Conservation (phyloP, 1,140 invertebrate species). For the Holotrichia oblita region DNA sequence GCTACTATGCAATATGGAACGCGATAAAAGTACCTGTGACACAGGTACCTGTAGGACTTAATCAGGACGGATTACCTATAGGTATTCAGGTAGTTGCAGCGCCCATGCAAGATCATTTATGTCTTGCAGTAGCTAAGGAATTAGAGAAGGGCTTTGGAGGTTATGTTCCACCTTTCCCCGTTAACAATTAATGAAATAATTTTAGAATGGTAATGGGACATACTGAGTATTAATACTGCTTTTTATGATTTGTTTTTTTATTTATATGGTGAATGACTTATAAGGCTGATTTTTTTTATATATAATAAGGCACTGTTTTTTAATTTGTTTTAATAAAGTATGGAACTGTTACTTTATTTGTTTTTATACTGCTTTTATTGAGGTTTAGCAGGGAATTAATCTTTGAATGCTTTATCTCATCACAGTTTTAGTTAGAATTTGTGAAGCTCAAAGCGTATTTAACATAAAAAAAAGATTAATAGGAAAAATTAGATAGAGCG, state of each 20-base stretch:
- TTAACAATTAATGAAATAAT: background rate
- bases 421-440: too few relatives aligned
- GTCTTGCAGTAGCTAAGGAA: constrained; percentile 84
- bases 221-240: background rate
- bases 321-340: too few relatives aligned
- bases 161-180: constrained; percentile 59
- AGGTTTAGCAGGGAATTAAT: too few relatives aligned
- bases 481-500: too few relatives aligned
- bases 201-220: background rate
- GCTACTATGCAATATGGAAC: constrained; percentile 91
- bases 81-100: constrained; percentile 85
- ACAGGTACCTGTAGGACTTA: constrained; percentile 82
- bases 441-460: too few relatives aligned
- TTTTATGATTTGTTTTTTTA: background rate
- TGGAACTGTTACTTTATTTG: too few relatives aligned
- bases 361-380: too few relatives aligned
- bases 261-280: background rate
- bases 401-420: too few relatives aligned
- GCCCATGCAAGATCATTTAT: constrained; percentile 81
- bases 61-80: constrained; percentile 77
- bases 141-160: constrained; percentile 86
- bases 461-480: too few relatives aligned
- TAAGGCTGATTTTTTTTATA: too few relatives aligned
- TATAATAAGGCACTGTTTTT: too few relatives aligned
- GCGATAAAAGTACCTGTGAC: constrained; percentile 84